A percentile compares a stretch with the other conserved stretches of the same genome.
Evolutionary conservation across 2,888 invertebrate genomes (phyloP).

Genomic region (Herminia tarsipennalis): DNA sequence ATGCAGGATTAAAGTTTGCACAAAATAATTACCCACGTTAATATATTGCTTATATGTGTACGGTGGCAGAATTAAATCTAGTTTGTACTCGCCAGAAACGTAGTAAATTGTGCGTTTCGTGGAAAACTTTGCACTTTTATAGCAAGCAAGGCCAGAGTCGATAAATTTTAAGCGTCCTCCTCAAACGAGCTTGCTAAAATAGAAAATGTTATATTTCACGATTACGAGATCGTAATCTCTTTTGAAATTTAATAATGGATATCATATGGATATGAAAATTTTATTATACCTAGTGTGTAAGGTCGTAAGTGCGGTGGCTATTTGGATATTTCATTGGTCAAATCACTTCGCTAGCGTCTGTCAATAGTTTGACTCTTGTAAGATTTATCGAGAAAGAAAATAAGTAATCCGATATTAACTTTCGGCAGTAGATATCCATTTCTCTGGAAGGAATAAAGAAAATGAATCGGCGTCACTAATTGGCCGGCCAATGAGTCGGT

Average conservation of each 20-base stretch:
- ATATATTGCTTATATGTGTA: conserved; percentile 48
- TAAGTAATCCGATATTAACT: conserved; percentile 36
- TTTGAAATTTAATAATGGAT: conserved; percentile 73
- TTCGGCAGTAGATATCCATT: conserved; percentile 28
- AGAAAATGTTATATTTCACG: conserved; percentile 71
- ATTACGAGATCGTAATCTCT: conserved; percentile 71
- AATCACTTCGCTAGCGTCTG: conserved; percentile 6
- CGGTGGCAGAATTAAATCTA: conserved; percentile 51
- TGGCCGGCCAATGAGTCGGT: conserved; percentile 58
- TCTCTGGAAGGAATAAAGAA: conserved; percentile 47
- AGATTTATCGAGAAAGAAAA: conserved; percentile 21
- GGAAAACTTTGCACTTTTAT: conserved; percentile 71
- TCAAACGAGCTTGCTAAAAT: conserved; percentile 62
- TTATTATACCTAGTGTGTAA: conserved; percentile 49
- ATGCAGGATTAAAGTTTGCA: conserved; percentile 67
- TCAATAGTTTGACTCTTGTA: not conserved
- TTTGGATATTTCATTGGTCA: conserved; percentile 12
- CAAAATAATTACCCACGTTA: conserved; percentile 58
- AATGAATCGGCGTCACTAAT: conserved; percentile 64
- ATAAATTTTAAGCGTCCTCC: conserved; percentile 68
- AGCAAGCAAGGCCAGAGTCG: conserved; percentile 60
- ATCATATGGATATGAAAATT: conserved; percentile 59
- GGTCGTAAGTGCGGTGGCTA: conserved; percentile 13
- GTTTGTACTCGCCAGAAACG: conserved; percentile 54
- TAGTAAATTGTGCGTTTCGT: conserved; percentile 65